Base-by-base conservation (phyloP, 2,797 vertebrate species). In the Cichlasoma orientale region DNA sequence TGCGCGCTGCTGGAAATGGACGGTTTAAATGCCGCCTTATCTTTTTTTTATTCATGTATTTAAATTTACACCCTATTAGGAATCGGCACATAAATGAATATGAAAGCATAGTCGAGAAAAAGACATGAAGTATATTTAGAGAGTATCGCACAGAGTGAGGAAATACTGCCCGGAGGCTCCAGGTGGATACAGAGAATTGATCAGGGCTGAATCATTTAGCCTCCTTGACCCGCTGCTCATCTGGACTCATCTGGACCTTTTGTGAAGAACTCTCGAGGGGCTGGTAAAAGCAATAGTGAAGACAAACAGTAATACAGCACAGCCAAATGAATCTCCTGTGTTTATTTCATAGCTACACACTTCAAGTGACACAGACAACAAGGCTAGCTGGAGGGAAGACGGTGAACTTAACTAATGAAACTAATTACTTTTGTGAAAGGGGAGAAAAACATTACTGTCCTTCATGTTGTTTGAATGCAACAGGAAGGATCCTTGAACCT, bases 211-310 rank as follows among this genome's bases (percentile, higher is more conserved):
- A 68, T 68, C 36, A 25, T 66, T 0, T 29, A 11, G 61, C 10
- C 0, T 68, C 16, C 41, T 50, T 50, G 23, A 44, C 3, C 69
- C 4, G 1, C 12, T 19, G 52, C 9, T 50, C 5, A 33, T 50
- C 31, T 44, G 19, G 33, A 52, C 41, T 2, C 19, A 2, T 29
- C 53, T 55, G 44, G 1, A 59, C 52, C 41, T 29, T 50, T 16
- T 44, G 29, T 52, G 14, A 29, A 63, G 38, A 77, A 80, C 58
- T n/a, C 56, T 72, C 31, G 5, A 6, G 21, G 12, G 77, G 52
- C 5, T 21, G 47, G 21, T 53, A 25, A 66, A 61, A 80, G 61
- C 23, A 19, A 4, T 47, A 10, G 38, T 27, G 19, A 47, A 27
- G 19, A 47, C 12, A 50, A 29, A 50, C 3, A 50, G 5, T 50